These are phyloP conservation scores for Drosophila nikananu DNA, from an alignment of 1,140 invertebrate species.

Conservation along the genomic window DNA sequence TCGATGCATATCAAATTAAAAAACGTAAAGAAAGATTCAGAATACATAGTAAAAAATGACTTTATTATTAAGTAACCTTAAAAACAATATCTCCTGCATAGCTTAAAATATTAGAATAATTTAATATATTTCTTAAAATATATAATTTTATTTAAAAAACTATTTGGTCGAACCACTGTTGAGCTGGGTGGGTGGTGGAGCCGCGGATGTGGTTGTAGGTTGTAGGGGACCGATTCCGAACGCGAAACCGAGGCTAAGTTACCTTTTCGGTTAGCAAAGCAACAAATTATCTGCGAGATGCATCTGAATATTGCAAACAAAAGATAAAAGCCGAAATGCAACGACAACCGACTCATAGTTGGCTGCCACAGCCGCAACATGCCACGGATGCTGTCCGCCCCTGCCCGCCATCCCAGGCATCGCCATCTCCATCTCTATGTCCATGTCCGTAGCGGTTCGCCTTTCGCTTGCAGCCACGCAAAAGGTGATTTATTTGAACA, in stretches of 20 bases:
- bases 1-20: no score
- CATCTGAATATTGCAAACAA: slow-evolving; percentile 84
- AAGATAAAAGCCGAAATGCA: slow-evolving; percentile 81
- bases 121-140: not conserved
- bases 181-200: slow-evolving; percentile 41
- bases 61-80: not conserved
- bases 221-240: slow-evolving; percentile 42
- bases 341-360: slow-evolving; percentile 74
- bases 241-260: slow-evolving; percentile 52
- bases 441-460: slow-evolving; percentile 56
- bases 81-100: not conserved
- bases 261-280: slow-evolving; percentile 65
- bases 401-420: slow-evolving; percentile 4
- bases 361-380: slow-evolving; percentile 55
- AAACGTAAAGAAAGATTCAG: no score
- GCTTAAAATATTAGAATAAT: not conserved
- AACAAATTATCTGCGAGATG: slow-evolving; percentile 81
- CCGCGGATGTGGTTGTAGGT: slow-evolving; percentile 31
- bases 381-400: slow-evolving; percentile 49
- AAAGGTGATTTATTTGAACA: slow-evolving; percentile 85
- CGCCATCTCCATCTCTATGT: slow-evolving; percentile 42
- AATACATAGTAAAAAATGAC: no score
- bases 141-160: not conserved
- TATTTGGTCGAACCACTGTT: slow-evolving; percentile 20
- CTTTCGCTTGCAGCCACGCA: slow-evolving; percentile 84